Percentiles rank a stretch among this genome's conserved stretches.
Evolutionary conservation across 2,113 vertebrate genomes (phyloP).

Genomic region (Rafetus swinhoei): DNA sequence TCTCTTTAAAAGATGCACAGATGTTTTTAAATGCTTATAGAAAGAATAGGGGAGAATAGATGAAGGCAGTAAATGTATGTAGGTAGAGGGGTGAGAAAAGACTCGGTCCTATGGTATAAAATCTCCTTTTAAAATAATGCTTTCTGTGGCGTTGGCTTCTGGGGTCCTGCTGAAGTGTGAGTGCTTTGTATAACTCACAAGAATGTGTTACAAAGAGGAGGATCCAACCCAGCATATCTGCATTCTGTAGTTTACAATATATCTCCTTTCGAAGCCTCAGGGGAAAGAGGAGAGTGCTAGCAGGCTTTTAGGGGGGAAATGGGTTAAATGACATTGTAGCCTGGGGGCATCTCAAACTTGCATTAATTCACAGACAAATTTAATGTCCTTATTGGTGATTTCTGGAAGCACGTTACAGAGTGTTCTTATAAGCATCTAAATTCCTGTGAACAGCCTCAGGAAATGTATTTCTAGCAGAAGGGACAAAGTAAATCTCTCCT

Average conservation of each 20-base stretch:
- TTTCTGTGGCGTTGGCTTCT: background rate
- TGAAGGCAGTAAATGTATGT: background rate
- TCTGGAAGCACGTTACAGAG: background rate
- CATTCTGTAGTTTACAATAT: slow-evolving; percentile 40
- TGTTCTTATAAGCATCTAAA: slow-evolving; percentile 36
- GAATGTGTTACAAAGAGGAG: slow-evolving; percentile 4
- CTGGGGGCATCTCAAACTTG: slow-evolving; percentile 33
- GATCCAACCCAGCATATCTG: background rate
- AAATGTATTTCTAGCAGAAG: background rate
- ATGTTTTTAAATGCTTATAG: background rate
- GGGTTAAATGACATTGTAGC: slow-evolving; percentile 11
- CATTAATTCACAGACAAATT: slow-evolving; percentile 7
- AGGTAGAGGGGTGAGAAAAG: background rate
- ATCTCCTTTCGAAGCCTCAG: slow-evolving; percentile 3
- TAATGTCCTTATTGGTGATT: background rate
- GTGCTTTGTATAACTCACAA: slow-evolving; percentile 33
- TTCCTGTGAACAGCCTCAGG: background rate
- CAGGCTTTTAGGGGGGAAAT: slow-evolving; percentile 31
- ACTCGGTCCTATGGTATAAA: background rate
- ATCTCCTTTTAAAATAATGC: background rate
- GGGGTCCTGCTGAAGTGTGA: background rate
- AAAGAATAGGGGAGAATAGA: background rate
- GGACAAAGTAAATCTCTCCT: too few relatives aligned
- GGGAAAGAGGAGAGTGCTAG: slow-evolving; percentile 40
- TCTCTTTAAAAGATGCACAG: background rate